Conservation (phyloP, 1,140 invertebrate species). For the Physella acuta region DNA sequence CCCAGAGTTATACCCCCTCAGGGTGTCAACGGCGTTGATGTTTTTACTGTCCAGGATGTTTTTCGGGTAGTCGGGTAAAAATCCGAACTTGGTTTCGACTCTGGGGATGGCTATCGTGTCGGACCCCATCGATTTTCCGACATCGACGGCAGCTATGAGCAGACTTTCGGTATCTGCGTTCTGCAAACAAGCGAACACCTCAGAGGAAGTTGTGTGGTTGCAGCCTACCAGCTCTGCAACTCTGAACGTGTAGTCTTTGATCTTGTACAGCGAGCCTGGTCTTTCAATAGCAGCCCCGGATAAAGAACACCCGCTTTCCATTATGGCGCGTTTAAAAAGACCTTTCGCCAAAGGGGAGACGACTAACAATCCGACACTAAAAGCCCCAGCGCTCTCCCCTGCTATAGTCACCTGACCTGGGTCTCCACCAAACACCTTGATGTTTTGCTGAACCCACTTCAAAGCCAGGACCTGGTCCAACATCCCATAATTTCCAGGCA, state of each 20-base stretch:
- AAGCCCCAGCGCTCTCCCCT: conserved; percentile 17
- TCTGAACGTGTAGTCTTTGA: background rate
- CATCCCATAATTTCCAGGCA: conserved; percentile 26
- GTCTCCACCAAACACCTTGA: conserved; percentile 21
- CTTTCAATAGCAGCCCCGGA: background rate
- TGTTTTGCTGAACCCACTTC: conserved; percentile 26
- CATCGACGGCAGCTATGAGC: background rate
- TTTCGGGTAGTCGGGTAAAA: conserved; percentile 7
- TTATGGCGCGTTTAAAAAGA: conserved; percentile 1
- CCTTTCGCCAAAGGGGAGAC: conserved; percentile 11
- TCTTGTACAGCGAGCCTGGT: background rate
- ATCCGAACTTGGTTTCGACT: conserved; percentile 12
- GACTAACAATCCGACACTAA: conserved; percentile 3
- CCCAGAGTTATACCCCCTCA: conserved; percentile 1
- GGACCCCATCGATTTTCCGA: background rate
- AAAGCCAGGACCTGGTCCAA: conserved; percentile 25
- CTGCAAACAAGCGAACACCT: background rate
- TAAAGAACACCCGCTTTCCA: conserved; percentile 10
- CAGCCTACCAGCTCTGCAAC: background rate
- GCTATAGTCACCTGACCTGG: conserved; percentile 8
- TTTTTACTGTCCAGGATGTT: background rate
- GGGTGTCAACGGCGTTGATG: conserved; percentile 7
- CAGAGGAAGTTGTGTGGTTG: background rate
- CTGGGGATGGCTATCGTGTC: background rate
- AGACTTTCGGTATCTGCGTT: background rate